Evolutionary conservation across 2,113 vertebrate genomes (phyloP).

Genomic region (Lontra canadensis): DNA sequence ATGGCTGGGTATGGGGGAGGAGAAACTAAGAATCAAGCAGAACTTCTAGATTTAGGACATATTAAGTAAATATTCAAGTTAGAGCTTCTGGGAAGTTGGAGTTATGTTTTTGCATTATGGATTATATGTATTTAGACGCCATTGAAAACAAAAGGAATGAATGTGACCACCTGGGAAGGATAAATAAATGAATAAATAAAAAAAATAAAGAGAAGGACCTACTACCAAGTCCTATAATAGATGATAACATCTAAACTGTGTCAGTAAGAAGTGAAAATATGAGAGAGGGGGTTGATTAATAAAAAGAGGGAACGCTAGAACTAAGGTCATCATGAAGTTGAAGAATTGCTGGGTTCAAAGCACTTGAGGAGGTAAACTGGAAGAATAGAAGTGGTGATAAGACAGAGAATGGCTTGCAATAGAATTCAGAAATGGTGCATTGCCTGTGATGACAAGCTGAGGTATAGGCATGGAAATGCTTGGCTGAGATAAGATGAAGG

Average conservation of each 20-base stretch:
- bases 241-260: not conserved
- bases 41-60: not conserved
- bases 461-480: not conserved
- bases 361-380: not conserved
- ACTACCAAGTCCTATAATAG: not conserved
- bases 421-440: not conserved
- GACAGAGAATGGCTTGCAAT: not conserved
- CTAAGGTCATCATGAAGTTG: not conserved
- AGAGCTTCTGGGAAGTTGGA: not conserved
- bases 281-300: not conserved
- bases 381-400: not conserved
- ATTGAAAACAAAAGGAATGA: not conserved
- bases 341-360: not conserved
- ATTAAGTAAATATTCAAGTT: not conserved
- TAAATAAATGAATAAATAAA: not conserved
- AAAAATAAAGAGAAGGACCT: not conserved
- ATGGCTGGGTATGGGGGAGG: not conserved
- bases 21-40: not conserved
- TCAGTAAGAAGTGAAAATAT: not conserved
- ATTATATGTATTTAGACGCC: not conserved
- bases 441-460: constrained; percentile 4
- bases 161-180: not conserved
- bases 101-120: not conserved
- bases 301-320: not conserved
- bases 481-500: not conserved